Percentiles rank a stretch among this genome's conserved stretches.
Evolutionary conservation across 2,113 vertebrate species (phyloP).

Genomic region (Mormyrus lacerda): DNA sequence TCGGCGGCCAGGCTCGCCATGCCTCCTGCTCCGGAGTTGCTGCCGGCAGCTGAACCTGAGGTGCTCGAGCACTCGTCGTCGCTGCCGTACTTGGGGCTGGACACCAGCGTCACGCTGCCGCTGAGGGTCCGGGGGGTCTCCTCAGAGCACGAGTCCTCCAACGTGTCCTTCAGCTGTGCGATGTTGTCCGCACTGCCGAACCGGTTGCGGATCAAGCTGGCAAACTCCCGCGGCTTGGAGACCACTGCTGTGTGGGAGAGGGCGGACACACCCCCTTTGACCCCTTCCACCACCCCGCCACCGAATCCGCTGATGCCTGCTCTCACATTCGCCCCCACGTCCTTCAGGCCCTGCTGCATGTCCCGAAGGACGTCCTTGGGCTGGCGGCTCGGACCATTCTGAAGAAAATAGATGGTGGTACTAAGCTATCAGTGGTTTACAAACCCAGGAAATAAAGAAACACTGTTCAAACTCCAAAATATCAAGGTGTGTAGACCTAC

Average conservation of each 20-base stretch:
- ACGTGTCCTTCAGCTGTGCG: constrained; percentile 83
- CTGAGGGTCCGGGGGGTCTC: constrained; percentile 77
- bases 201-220: constrained; percentile 94
- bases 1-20: constrained; percentile 20
- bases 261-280: constrained; percentile 88
- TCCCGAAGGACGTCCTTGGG: constrained; percentile 95
- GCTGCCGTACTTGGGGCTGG: constrained; percentile 93
- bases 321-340: constrained; percentile 88
- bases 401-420: constrained; percentile 23
- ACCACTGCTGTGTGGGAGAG: constrained; percentile 89
- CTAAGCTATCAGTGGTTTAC: constrained; percentile 25
- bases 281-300: constrained; percentile 87
- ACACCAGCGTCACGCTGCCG: constrained; percentile 88
- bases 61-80: constrained; percentile 94
- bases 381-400: constrained; percentile 87
- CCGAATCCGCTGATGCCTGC: constrained; percentile 95
- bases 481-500: background rate
- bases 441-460: constrained; percentile 25
- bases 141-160: constrained; percentile 79
- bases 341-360: constrained; percentile 96
- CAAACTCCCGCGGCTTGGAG: constrained; percentile 91
- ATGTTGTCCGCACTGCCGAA: constrained; percentile 97
- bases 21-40: constrained; percentile 69
- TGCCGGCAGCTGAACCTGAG: constrained; percentile 78
- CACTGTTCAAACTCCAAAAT: constrained; percentile 12